Conservation (phyloP, 2,113 vertebrate genomes). For the Pangasianodon hypophthalmus region DNA sequence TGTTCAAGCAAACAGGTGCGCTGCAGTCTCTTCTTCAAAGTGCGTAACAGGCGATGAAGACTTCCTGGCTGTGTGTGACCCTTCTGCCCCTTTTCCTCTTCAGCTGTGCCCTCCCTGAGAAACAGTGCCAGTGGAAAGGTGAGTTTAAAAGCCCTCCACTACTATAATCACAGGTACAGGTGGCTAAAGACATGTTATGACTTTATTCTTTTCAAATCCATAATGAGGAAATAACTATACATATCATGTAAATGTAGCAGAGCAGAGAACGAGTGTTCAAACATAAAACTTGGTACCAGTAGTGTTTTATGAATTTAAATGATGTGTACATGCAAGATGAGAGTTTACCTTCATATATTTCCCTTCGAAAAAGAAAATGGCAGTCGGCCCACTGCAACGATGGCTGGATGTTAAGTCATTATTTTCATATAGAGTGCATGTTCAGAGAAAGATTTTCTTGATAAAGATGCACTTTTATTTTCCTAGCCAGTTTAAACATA, state of each 20-base stretch:
- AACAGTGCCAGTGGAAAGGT: constrained; percentile 27
- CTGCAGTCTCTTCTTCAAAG: background rate
- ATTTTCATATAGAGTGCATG: no score
- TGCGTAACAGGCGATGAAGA: constrained; percentile 20
- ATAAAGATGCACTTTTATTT: background rate
- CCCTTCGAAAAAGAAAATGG: background rate
- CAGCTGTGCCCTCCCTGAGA: constrained; percentile 4
- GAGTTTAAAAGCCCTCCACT: background rate
- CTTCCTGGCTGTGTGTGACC: constrained; percentile 36
- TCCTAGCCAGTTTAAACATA: background rate
- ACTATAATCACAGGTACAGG: background rate
- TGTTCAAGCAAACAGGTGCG: background rate
- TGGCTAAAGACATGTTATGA: background rate
- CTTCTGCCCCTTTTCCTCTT: constrained; percentile 41
- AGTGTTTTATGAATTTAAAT: background rate
- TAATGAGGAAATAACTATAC: background rate
- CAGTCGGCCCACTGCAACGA: background rate
- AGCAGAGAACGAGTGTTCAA: background rate
- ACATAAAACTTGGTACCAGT: background rate
- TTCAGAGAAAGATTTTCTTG: background rate
- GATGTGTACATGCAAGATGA: background rate
- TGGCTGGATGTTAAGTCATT: no score
- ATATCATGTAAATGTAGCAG: background rate
- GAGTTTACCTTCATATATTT: background rate
- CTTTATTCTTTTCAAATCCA: background rate